phyloP scores from a whole-genome alignment of 92 coral and sea anemone genomes.

The Micromussa lordhowensis region DNA sequence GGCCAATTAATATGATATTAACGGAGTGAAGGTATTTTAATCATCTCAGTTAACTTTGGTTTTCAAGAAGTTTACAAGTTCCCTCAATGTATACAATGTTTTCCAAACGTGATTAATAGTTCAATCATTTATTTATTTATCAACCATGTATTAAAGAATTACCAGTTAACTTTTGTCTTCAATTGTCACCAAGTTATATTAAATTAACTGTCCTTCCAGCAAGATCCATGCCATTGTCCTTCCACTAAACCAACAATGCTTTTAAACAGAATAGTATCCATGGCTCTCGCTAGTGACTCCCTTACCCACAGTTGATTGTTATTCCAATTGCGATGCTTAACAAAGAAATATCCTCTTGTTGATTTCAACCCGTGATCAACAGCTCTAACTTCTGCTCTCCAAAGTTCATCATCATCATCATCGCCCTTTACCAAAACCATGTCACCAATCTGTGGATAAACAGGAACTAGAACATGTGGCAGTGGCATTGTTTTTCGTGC shows the following conservation, averaged over 20 bases:
- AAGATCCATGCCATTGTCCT: conserved; percentile 62
- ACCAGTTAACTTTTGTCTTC: too few relatives aligned
- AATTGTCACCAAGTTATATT: too few relatives aligned
- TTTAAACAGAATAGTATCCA: conserved; percentile 48
- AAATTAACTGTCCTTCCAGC: conserved; percentile 49
- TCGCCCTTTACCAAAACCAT: conserved; percentile 26
- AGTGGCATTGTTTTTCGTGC: conserved; percentile 8
- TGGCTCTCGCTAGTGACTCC: conserved; percentile 42
- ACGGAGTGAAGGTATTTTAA: neutral
- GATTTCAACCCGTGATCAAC: conserved; percentile 27
- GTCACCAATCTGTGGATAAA: conserved; percentile 37
- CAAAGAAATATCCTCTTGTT: conserved; percentile 53
- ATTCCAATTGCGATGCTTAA: too few relatives aligned
- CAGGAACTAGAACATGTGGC: conserved; percentile 40
- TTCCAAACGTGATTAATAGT: too few relatives aligned
- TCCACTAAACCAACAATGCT: conserved; percentile 52
- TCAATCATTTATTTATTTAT: neutral
- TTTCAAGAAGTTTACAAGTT: neutral
- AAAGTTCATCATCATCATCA: conserved; percentile 31
- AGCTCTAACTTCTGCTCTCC: conserved; percentile 50
- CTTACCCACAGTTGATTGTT: conserved; percentile 42
- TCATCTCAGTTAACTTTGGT: neutral
- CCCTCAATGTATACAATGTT: neutral
- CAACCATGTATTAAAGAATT: too few relatives aligned
- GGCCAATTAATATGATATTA: neutral